These are phyloP conservation scores for Ormyrus thymus DNA, from an alignment of 2,888 invertebrate genomes.

Conservation along the genomic window DNA sequence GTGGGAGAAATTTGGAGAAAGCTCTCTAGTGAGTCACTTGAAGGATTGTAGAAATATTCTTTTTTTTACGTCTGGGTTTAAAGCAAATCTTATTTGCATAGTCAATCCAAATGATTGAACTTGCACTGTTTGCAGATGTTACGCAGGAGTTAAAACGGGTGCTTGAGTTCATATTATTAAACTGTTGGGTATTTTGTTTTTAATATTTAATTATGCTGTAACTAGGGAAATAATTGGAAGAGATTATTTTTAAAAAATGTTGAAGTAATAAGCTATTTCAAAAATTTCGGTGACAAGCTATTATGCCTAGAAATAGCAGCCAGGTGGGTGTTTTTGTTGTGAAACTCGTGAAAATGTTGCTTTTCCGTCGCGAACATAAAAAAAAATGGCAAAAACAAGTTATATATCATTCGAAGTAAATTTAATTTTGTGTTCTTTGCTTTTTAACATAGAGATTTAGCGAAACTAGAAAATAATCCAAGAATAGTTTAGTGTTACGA, in stretches of 20 bases:
- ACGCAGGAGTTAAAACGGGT: background rate
- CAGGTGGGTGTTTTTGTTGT: slow-evolving; percentile 18
- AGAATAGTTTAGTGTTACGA: slow-evolving; percentile 5
- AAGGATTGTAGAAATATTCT: too few species aligned
- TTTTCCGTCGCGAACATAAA: background rate
- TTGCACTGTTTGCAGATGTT: background rate
- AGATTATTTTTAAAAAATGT: too few species aligned
- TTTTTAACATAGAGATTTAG: slow-evolving; percentile 27
- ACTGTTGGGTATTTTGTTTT: too few species aligned
- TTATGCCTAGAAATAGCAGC: background rate
- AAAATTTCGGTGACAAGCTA: slow-evolving; percentile 32
- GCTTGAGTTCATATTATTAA: too few species aligned
- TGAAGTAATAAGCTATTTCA: background rate
- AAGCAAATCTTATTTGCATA: too few species aligned
- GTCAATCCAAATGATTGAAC: too few species aligned
- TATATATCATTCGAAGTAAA: background rate
- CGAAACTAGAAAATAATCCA: slow-evolving; percentile 14
- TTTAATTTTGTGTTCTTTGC: slow-evolving; percentile 28
- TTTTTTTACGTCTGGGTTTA: too few species aligned
- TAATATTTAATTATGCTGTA: too few species aligned
- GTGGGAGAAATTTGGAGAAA: background rate
- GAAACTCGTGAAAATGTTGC: background rate
- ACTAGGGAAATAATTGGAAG: too few species aligned
- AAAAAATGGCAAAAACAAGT: background rate
- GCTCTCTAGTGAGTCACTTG: too few species aligned